phyloP scores from a whole-genome alignment of 2,113 vertebrate species.

The Eurypyga helias region DNA sequence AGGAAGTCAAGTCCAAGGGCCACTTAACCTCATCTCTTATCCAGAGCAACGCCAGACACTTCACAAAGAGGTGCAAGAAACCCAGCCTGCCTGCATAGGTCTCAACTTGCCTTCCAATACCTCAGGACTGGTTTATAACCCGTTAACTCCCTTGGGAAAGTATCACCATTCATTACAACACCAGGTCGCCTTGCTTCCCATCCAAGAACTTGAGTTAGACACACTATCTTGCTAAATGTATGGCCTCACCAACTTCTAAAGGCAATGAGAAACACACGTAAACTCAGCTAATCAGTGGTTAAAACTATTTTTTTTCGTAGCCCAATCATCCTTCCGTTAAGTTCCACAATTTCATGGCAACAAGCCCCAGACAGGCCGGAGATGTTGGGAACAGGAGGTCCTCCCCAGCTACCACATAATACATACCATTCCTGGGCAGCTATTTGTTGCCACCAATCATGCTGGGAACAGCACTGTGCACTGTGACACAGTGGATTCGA shows the following conservation, averaged over 20 bases:
- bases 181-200: background rate
- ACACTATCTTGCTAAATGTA: background rate
- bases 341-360: background rate
- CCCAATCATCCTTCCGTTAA: background rate
- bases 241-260: background rate
- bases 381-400: background rate
- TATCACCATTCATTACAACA: background rate
- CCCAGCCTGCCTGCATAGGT: background rate
- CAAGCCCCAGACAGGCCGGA: background rate
- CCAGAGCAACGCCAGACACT: background rate
- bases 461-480: slow-evolving; percentile 2
- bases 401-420: background rate
- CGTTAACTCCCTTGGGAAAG: background rate
- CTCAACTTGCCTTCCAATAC: background rate
- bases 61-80: background rate
- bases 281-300: background rate
- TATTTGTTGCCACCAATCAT: background rate
- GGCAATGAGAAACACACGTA: background rate
- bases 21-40: background rate
- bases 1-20: background rate
- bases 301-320: background rate
- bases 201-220: background rate
- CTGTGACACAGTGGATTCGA: background rate
- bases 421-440: background rate
- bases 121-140: background rate